Base-by-base conservation (phyloP, 2,797 vertebrate species). In the Centropyge bicolor region DNA sequence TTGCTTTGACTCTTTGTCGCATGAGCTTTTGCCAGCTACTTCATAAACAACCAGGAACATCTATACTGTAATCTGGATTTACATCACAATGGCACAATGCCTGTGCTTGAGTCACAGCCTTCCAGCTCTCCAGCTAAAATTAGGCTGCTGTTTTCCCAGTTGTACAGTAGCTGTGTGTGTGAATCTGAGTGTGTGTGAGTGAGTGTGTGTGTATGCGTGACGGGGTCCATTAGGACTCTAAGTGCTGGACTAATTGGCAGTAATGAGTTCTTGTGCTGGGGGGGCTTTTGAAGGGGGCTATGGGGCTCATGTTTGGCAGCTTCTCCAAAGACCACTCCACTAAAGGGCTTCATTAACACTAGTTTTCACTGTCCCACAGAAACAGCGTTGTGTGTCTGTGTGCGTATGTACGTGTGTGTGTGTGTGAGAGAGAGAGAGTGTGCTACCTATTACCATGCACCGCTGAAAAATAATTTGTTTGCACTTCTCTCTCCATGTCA, bases 211-310 rank as follows among this genome's bases (percentile, higher is more conserved):
- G 72, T 40, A 6, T 65, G 59, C 13, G 46, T 88, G 88, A 79
- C 61, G 7, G 61, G 55, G 80, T 86, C 86, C 88, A 85, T 92
- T 91, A 91, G 65, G 76, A 83, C 74, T 77, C 12, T 79, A 77
- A 91, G 86, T 85, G 87, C 77, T 77, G 70, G 72, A 76, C 78
- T 94, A 93, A 94, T 92, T 93, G 90, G 77, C 84, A 85, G 74
- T 91, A 93, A 94, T 91, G 84, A 85, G 73, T 88, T 90, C 74
- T 82, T 88, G 72, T 81, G 78, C 72, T 75, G 66, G 70, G 54
- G 65, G 72, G 41, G 74, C 41, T 35, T 79, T 75, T 73, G 70
- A 74, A 82, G 70, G 84, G 76, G 84, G 76, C 59, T 74, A 66
- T 27, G 63, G 74, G 82, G 81, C 75, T 83, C 49, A 71, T 82